Conservation (phyloP, 2,888 invertebrate genomes). For the Stenolophus ochropezus region DNA sequence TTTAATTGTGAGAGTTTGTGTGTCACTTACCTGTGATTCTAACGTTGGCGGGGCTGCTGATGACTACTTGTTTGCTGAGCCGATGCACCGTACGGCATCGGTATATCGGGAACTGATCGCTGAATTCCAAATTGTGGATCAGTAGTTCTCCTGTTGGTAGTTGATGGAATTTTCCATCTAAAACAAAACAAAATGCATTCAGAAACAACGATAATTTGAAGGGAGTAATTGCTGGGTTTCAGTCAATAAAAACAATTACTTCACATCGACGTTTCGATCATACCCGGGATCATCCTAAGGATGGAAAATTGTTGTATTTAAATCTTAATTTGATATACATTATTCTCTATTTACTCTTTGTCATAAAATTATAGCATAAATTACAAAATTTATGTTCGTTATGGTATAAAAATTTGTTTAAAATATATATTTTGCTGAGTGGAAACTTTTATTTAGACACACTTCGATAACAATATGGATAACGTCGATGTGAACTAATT, state of each 20-base stretch:
- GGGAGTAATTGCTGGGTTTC: too few species aligned
- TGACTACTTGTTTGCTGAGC: constrained; percentile 82
- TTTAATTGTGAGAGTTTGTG: background rate
- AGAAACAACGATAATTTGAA: background rate
- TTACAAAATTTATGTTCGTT: too few species aligned
- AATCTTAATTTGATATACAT: too few species aligned
- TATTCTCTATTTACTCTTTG: too few species aligned
- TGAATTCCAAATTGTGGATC: constrained; percentile 84
- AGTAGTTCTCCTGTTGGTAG: constrained; percentile 84
- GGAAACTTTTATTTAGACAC: too few species aligned
- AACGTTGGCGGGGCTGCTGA: constrained; percentile 81
- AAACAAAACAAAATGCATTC: constrained; percentile 63
- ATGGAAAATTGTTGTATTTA: background rate
- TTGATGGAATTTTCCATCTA: constrained; percentile 86
- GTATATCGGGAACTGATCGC: constrained; percentile 83
- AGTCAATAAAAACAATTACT: too few species aligned
- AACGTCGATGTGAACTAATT: too few species aligned
- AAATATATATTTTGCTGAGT: background rate
- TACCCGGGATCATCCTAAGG: too few species aligned
- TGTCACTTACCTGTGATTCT: constrained; percentile 79
- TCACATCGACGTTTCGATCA: too few species aligned
- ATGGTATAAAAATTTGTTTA: too few species aligned
- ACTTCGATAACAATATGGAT: too few species aligned
- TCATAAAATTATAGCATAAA: too few species aligned
- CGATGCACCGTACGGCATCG: constrained; percentile 85